Evolutionary conservation across 1,140 invertebrate species (phyloP).

Genomic region (Drosophila bifasciata): DNA sequence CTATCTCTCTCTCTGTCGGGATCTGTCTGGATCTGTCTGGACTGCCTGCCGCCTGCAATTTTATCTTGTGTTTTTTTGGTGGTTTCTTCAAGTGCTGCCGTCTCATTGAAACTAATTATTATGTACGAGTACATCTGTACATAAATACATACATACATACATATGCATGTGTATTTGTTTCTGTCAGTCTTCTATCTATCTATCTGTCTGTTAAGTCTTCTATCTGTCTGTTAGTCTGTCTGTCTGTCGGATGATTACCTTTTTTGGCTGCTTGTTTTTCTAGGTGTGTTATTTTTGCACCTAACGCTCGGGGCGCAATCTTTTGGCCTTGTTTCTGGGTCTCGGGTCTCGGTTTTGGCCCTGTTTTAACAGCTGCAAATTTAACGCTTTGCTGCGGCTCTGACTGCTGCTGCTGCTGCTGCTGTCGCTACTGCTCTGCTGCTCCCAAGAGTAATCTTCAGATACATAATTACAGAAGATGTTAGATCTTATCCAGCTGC

Average conservation of each 20-base stretch:
- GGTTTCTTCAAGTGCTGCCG: constrained; percentile 55
- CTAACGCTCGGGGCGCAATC: constrained; percentile 8
- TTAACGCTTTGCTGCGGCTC: constrained; percentile 50
- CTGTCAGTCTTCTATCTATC: constrained; percentile 10
- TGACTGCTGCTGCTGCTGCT: constrained; percentile 16
- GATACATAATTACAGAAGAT: constrained; percentile 69
- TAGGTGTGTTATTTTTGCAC: constrained; percentile 27
- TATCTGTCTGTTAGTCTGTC: constrained; percentile 24
- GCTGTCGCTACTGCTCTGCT: constrained; percentile 14
- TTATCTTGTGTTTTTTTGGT: constrained; percentile 34
- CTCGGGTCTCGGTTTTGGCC: constrained; percentile 3
- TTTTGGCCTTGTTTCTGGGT: constrained; percentile 17
- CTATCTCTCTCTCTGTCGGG: constrained; percentile 36
- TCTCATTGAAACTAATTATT: constrained; percentile 73
- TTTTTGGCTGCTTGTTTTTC: constrained; percentile 64
- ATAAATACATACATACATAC: too few species aligned
- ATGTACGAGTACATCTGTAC: constrained; percentile 4
- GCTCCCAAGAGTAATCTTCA: constrained; percentile 5
- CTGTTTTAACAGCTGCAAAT: constrained; percentile 70
- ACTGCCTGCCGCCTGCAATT: constrained; percentile 42
- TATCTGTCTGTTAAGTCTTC: too few species aligned
- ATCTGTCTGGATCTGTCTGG: constrained; percentile 19
- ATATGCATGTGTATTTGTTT: too few species aligned
- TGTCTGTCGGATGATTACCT: constrained; percentile 66
- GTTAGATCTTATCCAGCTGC: constrained; percentile 52